phyloP scores from a whole-genome alignment of 2,113 vertebrate genomes.

The Protomyctophum bolini region DNA sequence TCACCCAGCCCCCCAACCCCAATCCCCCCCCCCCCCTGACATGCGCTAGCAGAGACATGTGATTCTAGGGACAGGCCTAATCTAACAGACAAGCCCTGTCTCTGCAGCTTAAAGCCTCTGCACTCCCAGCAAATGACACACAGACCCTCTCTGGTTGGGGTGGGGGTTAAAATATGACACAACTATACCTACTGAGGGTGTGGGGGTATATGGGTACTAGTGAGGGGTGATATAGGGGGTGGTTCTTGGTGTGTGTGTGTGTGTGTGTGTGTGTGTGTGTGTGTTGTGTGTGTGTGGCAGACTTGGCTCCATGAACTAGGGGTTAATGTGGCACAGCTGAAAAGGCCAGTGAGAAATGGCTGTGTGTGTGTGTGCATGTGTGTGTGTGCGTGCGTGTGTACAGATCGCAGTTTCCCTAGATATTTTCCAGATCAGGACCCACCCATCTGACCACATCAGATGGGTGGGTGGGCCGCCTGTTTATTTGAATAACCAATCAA shows the following conservation, averaged over 20 bases:
- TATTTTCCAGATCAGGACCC: too few relatives aligned
- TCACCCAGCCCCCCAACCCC: too few relatives aligned
- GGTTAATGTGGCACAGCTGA: not conserved
- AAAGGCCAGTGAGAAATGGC: constrained; percentile 10
- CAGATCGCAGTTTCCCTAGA: not conserved
- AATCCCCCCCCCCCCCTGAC: constrained; percentile 22
- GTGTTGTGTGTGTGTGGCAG: constrained; percentile 15
- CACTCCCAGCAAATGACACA: constrained; percentile 59
- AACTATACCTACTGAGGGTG: constrained; percentile 48
- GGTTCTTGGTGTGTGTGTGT: too few relatives aligned
- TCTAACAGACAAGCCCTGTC: constrained; percentile 72
- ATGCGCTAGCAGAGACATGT: constrained; percentile 58
- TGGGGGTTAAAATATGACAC: constrained; percentile 50
- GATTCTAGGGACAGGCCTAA: constrained; percentile 61
- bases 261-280: not conserved
- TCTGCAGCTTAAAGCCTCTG: constrained; percentile 60
- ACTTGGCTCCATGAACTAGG: constrained; percentile 13
- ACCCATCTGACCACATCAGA: too few relatives aligned
- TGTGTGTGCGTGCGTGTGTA: constrained; percentile 33
- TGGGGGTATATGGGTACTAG: not conserved
- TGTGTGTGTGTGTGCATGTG: constrained; percentile 5
- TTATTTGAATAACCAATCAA: too few relatives aligned
- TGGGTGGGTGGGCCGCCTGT: too few relatives aligned
- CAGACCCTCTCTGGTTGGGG: constrained; percentile 35
- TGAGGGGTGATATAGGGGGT: not conserved